Evolutionary conservation across 2,888 invertebrate species (phyloP).

Genomic region (Acanthosepion pharaonis): DNA sequence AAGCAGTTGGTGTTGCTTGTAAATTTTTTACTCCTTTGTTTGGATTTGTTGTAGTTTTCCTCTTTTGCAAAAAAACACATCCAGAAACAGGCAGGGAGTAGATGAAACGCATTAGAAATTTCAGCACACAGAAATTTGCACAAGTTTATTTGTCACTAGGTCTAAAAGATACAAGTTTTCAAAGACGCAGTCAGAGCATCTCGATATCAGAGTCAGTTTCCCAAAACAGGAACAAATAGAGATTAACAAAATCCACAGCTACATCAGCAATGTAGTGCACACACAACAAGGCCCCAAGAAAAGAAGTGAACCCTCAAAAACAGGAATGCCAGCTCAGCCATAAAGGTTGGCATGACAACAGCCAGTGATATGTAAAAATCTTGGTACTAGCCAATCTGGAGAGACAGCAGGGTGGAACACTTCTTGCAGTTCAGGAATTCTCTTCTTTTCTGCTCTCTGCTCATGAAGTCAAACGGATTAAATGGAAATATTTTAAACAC

Average conservation of each 20-base stretch:
- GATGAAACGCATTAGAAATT: slow-evolving; percentile 43
- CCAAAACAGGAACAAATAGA: slow-evolving; percentile 37
- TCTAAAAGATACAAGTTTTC: slow-evolving; percentile 46
- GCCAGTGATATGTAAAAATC: slow-evolving; percentile 39
- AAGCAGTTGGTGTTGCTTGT: background rate
- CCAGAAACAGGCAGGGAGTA: slow-evolving; percentile 39
- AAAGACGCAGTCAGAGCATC: slow-evolving; percentile 38
- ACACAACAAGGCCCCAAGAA: slow-evolving; percentile 41
- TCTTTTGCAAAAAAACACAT: background rate
- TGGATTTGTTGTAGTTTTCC: background rate
- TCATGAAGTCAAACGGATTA: slow-evolving; percentile 41
- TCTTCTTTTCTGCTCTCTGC: slow-evolving; percentile 43
- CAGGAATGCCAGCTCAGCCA: slow-evolving; percentile 12
- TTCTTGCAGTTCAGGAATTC: slow-evolving; percentile 21
- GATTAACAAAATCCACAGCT: slow-evolving; percentile 44
- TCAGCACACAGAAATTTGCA: slow-evolving; percentile 48
- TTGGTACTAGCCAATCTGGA: slow-evolving; percentile 38
- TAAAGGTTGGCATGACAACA: background rate
- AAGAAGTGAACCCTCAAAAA: slow-evolving; percentile 45
- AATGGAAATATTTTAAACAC: slow-evolving; percentile 43
- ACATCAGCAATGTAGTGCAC: slow-evolving; percentile 40
- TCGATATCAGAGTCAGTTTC: slow-evolving; percentile 34
- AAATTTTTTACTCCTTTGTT: background rate
- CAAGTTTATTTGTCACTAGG: slow-evolving; percentile 47
- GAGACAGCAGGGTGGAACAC: slow-evolving; percentile 34